phyloP scores from a whole-genome alignment of 92 coral and sea anemone species.

The Palythoa caribaeorum region DNA sequence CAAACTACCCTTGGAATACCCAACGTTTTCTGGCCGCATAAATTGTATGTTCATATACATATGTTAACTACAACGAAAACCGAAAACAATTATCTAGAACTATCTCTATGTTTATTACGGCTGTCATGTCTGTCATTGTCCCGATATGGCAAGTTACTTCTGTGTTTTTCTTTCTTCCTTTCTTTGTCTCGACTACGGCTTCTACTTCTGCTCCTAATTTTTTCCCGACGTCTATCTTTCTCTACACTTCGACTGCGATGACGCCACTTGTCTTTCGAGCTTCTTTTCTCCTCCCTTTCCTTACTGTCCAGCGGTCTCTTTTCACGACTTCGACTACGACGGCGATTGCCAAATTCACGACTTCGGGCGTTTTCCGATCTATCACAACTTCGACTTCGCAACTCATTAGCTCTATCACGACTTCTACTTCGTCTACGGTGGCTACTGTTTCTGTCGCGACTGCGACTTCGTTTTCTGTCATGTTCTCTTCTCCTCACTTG shows the following conservation, averaged over 20 bases:
- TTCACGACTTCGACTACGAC: slow-evolving; percentile 59
- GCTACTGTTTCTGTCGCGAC: slow-evolving; percentile 54
- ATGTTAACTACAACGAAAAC: background rate
- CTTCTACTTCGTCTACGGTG: slow-evolving; percentile 49
- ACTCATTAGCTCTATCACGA: slow-evolving; percentile 59
- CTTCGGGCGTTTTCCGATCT: slow-evolving; percentile 70
- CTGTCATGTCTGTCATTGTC: slow-evolving; percentile 25
- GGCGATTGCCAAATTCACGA: slow-evolving; percentile 62
- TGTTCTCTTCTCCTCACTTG: slow-evolving; percentile 60
- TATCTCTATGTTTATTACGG: slow-evolving; percentile 16
- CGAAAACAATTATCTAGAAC: slow-evolving; percentile 14
- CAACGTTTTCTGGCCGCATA: background rate
- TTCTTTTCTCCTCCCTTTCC: background rate
- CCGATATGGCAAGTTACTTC: slow-evolving; percentile 10
- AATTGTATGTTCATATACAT: background rate
- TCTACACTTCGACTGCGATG: slow-evolving; percentile 44
- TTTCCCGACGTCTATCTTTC: slow-evolving; percentile 61
- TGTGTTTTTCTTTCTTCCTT: slow-evolving; percentile 15
- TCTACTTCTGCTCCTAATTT: slow-evolving; percentile 63
- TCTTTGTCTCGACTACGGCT: slow-evolving; percentile 78
- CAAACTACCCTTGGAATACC: background rate
- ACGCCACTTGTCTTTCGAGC: slow-evolving; percentile 9
- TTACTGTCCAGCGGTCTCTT: slow-evolving; percentile 3
- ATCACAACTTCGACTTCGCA: slow-evolving; percentile 64
- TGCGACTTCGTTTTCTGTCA: slow-evolving; percentile 73